phyloP scores from a whole-genome alignment of 2,797 vertebrate species.

The Chelon labrosus region DNA sequence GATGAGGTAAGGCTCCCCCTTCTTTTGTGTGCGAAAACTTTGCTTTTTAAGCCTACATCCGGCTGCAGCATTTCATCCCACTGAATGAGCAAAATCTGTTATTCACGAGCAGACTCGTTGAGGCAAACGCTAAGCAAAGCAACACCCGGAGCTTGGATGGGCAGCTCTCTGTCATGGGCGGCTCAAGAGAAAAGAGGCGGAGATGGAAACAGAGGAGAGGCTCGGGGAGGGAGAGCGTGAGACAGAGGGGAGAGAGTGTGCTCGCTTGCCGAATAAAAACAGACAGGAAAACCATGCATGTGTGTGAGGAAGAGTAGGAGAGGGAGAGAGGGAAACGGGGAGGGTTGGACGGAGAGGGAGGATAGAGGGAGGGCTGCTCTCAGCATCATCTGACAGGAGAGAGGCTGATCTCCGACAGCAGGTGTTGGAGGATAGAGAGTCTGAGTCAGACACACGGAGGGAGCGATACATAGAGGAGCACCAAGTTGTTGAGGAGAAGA shows the following conservation, averaged over 20 bases:
- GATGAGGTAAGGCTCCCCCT: slow-evolving; percentile 45
- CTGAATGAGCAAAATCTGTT: slow-evolving; percentile 40
- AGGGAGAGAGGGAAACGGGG: slow-evolving; percentile 32
- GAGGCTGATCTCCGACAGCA: slow-evolving; percentile 75
- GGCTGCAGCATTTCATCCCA: slow-evolving; percentile 24
- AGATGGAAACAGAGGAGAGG: slow-evolving; percentile 34
- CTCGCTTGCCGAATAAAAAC: slow-evolving; percentile 36
- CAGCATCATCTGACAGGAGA: slow-evolving; percentile 74
- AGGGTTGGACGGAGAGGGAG: slow-evolving; percentile 44
- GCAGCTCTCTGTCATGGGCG: slow-evolving; percentile 38
- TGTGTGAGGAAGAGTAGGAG: slow-evolving; percentile 33
- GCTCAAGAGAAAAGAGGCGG: slow-evolving; percentile 53
- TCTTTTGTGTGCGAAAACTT: slow-evolving; percentile 31
- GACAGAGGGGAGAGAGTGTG: slow-evolving; percentile 40
- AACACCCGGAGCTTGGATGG: slow-evolving; percentile 44
- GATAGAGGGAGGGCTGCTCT: slow-evolving; percentile 67
- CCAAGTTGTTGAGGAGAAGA: slow-evolving; percentile 60
- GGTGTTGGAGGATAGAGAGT: slow-evolving; percentile 71
- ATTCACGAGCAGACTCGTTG: slow-evolving; percentile 29
- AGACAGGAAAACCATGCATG: slow-evolving; percentile 22
- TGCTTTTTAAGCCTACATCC: slow-evolving; percentile 43
- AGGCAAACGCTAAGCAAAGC: slow-evolving; percentile 40
- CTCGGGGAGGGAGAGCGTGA: slow-evolving; percentile 21
- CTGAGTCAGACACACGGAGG: slow-evolving; percentile 62
- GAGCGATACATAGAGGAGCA: slow-evolving; percentile 46